Evolutionary conservation across 2,797 vertebrate species (phyloP).

Genomic region (Phalanger gymnotis): DNA sequence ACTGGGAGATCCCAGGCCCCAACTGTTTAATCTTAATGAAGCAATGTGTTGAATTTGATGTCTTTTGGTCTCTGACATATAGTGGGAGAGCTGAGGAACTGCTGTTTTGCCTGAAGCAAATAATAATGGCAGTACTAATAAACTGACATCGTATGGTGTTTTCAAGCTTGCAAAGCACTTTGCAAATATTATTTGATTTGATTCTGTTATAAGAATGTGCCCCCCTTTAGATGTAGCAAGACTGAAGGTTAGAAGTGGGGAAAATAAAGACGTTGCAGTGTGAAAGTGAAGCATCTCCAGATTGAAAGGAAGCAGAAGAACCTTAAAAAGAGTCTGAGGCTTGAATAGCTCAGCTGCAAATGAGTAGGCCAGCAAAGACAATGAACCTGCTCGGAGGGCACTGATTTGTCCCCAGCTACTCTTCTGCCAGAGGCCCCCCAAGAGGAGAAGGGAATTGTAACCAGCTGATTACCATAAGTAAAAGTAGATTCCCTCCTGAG

Average conservation of each 20-base stretch:
- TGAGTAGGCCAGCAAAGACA: neutral
- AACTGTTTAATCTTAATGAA: neutral
- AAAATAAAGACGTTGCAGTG: neutral
- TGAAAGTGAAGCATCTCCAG: neutral
- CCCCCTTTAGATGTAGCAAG: neutral
- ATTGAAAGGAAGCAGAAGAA: neutral
- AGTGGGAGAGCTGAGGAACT: neutral
- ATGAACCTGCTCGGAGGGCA: neutral
- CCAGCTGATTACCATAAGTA: neutral
- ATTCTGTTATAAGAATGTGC: neutral
- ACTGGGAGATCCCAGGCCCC: slow-evolving; percentile 4
- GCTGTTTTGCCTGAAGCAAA: neutral
- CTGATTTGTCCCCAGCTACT: neutral
- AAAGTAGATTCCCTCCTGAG: neutral
- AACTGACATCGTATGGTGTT: neutral
- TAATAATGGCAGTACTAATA: neutral
- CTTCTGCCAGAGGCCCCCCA: neutral
- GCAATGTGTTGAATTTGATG: neutral
- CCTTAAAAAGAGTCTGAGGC: neutral
- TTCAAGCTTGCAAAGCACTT: neutral
- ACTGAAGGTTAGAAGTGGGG: neutral
- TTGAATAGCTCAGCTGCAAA: neutral
- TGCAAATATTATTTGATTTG: neutral
- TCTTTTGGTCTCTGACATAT: neutral
- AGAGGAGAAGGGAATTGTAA: neutral